phyloP scores from a whole-genome alignment of 64 coral and sea anemone species.

The Actinia equina region DNA sequence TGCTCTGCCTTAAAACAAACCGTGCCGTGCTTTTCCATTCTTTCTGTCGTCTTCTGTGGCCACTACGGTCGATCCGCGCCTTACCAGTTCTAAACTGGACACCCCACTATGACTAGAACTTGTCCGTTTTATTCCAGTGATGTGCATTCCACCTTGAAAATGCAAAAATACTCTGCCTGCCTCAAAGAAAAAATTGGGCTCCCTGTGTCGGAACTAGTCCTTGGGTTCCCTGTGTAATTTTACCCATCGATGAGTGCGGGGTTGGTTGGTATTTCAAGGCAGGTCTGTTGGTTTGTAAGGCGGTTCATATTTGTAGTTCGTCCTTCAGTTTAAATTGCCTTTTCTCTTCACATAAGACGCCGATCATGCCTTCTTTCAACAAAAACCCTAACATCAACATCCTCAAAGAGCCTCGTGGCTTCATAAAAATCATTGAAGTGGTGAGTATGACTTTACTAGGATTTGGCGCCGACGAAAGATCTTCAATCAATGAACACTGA shows the following conservation, averaged over 20 bases:
- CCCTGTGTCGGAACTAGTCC: neutral
- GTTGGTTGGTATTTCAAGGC: neutral
- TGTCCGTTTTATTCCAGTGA: too few relatives aligned
- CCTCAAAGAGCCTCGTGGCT: slow-evolving; percentile 91
- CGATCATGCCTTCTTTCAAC: slow-evolving; percentile 36
- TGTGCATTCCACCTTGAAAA: too few relatives aligned
- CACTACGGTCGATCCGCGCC: too few relatives aligned
- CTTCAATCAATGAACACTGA: neutral
- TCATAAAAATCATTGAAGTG: slow-evolving; percentile 93
- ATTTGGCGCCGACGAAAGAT: neutral
- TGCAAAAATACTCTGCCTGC: too few relatives aligned
- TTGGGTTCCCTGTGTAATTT: neutral
- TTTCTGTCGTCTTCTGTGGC: too few relatives aligned
- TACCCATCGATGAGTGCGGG: neutral
- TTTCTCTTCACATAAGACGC: neutral
- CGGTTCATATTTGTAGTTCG: neutral
- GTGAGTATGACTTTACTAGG: slow-evolving; percentile 48
- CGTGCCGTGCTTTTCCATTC: too few relatives aligned
- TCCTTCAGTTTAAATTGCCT: neutral
- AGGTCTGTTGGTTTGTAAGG: neutral
- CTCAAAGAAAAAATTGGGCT: too few relatives aligned
- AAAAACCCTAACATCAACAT: slow-evolving; percentile 65
- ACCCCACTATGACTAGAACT: too few relatives aligned
- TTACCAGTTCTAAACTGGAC: too few relatives aligned
- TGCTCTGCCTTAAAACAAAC: too few relatives aligned